Evolutionary conservation across 2,797 vertebrate genomes (phyloP).

Genomic region (Hylomyscus alleni): DNA sequence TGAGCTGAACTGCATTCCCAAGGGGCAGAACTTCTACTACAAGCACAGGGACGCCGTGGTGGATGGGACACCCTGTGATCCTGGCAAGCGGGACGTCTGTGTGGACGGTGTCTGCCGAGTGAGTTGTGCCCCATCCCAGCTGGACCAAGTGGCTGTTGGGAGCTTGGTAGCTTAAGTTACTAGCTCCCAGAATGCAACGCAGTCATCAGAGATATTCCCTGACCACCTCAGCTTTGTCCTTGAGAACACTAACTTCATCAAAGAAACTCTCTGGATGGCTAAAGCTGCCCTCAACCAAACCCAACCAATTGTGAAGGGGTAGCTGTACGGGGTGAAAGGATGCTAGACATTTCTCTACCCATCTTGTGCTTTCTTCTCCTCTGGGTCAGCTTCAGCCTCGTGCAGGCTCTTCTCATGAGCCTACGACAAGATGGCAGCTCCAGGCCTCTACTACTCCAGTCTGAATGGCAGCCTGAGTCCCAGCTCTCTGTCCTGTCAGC

Average conservation of each 20-base stretch:
- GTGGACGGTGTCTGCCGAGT: conserved; percentile 96
- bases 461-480: not conserved
- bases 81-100: conserved; percentile 94
- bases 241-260: not conserved
- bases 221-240: not conserved
- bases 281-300: not conserved
- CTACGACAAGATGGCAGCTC: not conserved
- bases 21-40: conserved; percentile 97
- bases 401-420: not conserved
- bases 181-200: not conserved
- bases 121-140: conserved; percentile 49
- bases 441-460: not conserved
- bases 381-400: not conserved
- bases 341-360: not conserved
- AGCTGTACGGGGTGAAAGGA: not conserved
- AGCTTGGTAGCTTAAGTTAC: not conserved
- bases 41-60: conserved; percentile 93
- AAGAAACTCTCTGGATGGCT: not conserved
- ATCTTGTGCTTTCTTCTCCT: not conserved
- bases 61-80: conserved; percentile 96
- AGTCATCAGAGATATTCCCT: not conserved
- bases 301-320: not conserved
- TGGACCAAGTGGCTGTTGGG: not conserved
- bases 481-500: not conserved
- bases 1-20: conserved; percentile 98